Evolutionary conservation across 2,797 vertebrate genomes (phyloP).

Genomic region (Avahi laniger): DNA sequence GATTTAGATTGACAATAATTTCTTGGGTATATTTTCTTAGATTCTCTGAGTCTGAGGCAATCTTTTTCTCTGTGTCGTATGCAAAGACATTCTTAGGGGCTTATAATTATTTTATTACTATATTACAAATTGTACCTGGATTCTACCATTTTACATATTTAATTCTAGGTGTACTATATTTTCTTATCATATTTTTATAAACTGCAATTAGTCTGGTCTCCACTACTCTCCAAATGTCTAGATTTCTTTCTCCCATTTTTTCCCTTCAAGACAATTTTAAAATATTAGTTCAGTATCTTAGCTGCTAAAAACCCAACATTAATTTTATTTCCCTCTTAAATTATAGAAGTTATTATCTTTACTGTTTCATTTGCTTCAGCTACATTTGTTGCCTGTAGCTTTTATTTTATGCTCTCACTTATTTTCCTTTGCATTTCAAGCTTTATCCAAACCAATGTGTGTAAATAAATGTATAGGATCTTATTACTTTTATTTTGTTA

Average conservation of each 20-base stretch:
- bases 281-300: conserved; percentile 60
- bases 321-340: conserved; percentile 67
- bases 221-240: conserved; percentile 42
- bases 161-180: conserved; percentile 48
- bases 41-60: not conserved
- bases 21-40: not conserved
- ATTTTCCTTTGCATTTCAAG: not conserved
- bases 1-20: not conserved
- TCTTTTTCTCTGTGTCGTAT: not conserved
- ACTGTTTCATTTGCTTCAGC: conserved; percentile 28
- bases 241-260: not conserved
- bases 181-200: conserved; percentile 48
- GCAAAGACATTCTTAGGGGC: not conserved
- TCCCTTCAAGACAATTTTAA: conserved; percentile 53
- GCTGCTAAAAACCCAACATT: conserved; percentile 67
- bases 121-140: conserved; percentile 50
- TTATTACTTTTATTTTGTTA: not conserved
- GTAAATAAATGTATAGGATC: not conserved
- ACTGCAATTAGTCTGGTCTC: not conserved
- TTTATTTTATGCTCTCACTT: conserved; percentile 38
- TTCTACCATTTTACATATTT: conserved; percentile 25
- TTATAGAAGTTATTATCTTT: conserved; percentile 56
- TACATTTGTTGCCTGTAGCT: conserved; percentile 48
- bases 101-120: conserved; percentile 58
- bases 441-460: not conserved